Evolutionary conservation across 2,113 vertebrate genomes (phyloP), one percentile per base, ranked within the genome.

Genomic region (Gyps fulvus): DNA sequence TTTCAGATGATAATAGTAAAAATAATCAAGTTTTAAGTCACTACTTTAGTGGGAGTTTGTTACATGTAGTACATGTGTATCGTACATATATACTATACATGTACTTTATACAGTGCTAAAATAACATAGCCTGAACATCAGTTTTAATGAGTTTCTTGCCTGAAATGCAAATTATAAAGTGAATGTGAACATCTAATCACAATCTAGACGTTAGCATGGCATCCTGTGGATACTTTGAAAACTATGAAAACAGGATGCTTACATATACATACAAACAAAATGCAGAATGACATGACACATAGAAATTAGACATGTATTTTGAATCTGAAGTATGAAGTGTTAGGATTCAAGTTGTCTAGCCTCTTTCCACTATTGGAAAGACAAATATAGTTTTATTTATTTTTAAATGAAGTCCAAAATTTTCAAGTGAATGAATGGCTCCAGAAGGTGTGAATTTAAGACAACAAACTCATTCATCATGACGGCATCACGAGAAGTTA

Each of bases 401-500:
- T 83, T 93, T 83, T 29, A 76, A 45, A 32, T 27, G 3, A 69
- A 89, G 57, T 66, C 26, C 52, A 81, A 43, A 61, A 52, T 78
- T 74, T 89, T 84, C n/a, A 72, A 32, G 36, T 34, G 66, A 83
- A 71, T 74, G 5, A 67, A 40, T 52, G 17, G 6, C 7, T 84
- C 20, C 43, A 32, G 69, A 90, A 91, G 49, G 49, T 83, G 57
- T 57, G 57, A 91, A 72, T 69, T 91, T 91, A 85, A 73, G 77
- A 66, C 52, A 84, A 49, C 65, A 89, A 92, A 54, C 13, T 86
- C 52, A 65, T 81, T 87, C 49, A 79, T 69, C 57, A 32, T n/a
- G 22, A 54, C 0, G 1, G 21, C n/a, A 61, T 65, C 40, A 59
- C 1, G 1, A 95, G 43, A 74, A 83, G 21, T 9, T 65, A 11